Evolutionary conservation across 2,888 invertebrate genomes (phyloP).

Genomic region (Stenodera caucasica): DNA sequence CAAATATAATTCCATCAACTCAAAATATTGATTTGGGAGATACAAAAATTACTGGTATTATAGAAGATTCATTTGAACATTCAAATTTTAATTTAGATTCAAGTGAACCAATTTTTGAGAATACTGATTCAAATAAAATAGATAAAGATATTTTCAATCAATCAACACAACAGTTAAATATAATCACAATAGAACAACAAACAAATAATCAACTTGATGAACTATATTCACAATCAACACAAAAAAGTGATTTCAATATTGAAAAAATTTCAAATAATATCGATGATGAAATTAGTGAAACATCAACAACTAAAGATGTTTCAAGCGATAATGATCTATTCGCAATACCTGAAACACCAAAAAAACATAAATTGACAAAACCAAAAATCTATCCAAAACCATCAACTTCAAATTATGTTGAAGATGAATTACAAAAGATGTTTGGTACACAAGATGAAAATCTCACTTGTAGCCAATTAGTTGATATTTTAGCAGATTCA

Average conservation of each 20-base stretch:
- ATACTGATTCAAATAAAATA: background rate
- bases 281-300: constrained; percentile 14
- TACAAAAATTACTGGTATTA: background rate
- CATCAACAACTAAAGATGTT: constrained; percentile 8
- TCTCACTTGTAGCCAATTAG: constrained; percentile 1
- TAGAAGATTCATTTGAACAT: background rate
- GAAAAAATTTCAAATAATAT: background rate
- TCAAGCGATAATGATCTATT: constrained; percentile 12
- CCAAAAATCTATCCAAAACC: background rate
- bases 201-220: constrained; percentile 9
- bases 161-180: constrained; percentile 26
- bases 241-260: constrained; percentile 20
- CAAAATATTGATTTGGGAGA: constrained; percentile 31
- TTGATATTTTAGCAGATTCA: constrained; percentile 3
- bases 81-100: background rate
- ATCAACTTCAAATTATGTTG: background rate
- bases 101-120: background rate
- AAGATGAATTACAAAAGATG: constrained; percentile 6
- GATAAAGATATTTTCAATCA: constrained; percentile 24
- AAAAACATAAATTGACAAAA: background rate
- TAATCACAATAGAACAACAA: background rate
- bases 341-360: background rate
- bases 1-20: constrained; percentile 41
- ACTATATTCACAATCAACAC: constrained; percentile 33
- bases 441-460: constrained; percentile 8